Evolutionary conservation across 2,888 invertebrate species (phyloP), one percentile per base, ranked within the genome.

Genomic region (Eupelmus urozonus): DNA sequence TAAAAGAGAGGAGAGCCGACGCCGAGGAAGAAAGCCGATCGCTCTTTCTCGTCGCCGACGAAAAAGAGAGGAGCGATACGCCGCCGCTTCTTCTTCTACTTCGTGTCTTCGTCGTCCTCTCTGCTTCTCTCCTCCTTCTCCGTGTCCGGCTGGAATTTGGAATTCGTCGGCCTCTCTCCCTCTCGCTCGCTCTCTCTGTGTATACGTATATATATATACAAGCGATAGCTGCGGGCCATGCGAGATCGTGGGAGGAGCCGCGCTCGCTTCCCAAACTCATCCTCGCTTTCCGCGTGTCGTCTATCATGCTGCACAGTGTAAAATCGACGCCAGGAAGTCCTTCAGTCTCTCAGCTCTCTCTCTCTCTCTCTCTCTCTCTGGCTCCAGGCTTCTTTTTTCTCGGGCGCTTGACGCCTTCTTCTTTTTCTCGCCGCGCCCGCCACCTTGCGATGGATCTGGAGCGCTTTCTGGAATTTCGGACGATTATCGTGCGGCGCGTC

Each of bases 401-500:
- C 34, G 5, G 3, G 34, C 9, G 34, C 34, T 5, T 9, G 34
- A 34, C 34, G 9, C 34, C 34, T 34, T 34, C 3, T n/a, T n/a
- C n/a, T n/a, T n/a, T 34, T 34, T 34, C 34, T 34, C 34, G 34
- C 9, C 9, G 9, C 9, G 34, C n/a, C n/a, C n/a, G n/a, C n/a
- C n/a, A n/a, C n/a, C n/a, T n/a, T n/a, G n/a, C n/a, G 34, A 34
- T 9, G 34, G 9, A 34, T 34, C 34, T 34, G 34, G 34, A 34
- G 34, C 34, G 20, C 51, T 7, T 45, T 62, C 69, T 69, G 69
- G 75, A 76, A 76, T 76, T 69, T 76, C 69, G 62, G 40, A 27
- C 69, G 75, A 76, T 76, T 67, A 75, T 75, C 75, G 60, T 51
- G n/a, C n/a, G n/a, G n/a, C n/a, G n/a, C n/a, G n/a, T n/a, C n/a